A percentile compares a stretch with the other conserved stretches of the same genome.
These are phyloP conservation scores for Pseudanteris insignis DNA, from an alignment of 2,888 invertebrate species.

Conservation along the genomic window DNA sequence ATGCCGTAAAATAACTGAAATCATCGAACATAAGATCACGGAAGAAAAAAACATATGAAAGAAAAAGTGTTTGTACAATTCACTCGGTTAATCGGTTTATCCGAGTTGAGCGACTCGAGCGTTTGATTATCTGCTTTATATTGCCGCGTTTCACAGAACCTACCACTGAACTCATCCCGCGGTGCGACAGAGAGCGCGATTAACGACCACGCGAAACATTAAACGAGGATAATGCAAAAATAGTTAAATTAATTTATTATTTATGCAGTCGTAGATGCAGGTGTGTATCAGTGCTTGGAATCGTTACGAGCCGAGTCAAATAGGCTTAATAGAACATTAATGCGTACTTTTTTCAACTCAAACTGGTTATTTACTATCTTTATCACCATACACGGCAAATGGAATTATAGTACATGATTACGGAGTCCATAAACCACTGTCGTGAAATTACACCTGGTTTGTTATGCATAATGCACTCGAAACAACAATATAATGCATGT, in stretches of 20 bases:
- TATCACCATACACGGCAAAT: constrained; percentile 37
- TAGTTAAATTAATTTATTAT: constrained; percentile 36
- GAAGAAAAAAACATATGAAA: too few relatives aligned
- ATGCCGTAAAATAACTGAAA: too few relatives aligned
- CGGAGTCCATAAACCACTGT: constrained; percentile 41
- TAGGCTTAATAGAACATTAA: constrained; percentile 35
- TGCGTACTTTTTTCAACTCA: constrained; percentile 35
- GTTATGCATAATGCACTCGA: constrained; percentile 34
- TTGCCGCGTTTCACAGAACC: too few relatives aligned
- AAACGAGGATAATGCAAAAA: constrained; percentile 16
- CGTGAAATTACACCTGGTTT: constrained; percentile 43
- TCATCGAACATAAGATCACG: too few relatives aligned
- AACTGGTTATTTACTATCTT: constrained; percentile 42
- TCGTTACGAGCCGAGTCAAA: constrained; percentile 33
- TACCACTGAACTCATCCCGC: too few relatives aligned
- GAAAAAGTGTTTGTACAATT: too few relatives aligned
- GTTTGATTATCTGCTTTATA: too few relatives aligned
- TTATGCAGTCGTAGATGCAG: constrained; percentile 33
- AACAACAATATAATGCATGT: constrained; percentile 40
- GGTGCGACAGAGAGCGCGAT: too few relatives aligned
- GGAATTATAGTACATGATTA: constrained; percentile 41
- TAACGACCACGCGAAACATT: too few relatives aligned
- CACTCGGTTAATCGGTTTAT: too few relatives aligned
- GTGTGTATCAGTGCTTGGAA: constrained; percentile 32
- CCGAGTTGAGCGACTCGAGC: too few relatives aligned